A percentile compares a stretch with the other conserved stretches of the same genome.
phyloP scores from a whole-genome alignment of 2,888 invertebrate species.

The Drosophila suboccidentalis region DNA sequence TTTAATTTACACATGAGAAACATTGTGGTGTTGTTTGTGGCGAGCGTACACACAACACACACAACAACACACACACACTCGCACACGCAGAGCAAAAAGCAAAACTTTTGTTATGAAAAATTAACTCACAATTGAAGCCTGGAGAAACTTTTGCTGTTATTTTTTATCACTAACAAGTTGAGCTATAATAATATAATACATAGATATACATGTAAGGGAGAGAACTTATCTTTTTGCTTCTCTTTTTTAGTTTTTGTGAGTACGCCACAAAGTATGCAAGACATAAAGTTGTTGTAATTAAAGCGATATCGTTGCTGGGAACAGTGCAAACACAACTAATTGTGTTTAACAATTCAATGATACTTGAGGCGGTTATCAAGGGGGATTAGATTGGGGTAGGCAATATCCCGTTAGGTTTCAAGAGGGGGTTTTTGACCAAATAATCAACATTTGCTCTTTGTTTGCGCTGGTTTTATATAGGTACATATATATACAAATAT shows the following conservation, averaged over 20 bases:
- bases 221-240: conserved; percentile 26
- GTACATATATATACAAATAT: conserved; percentile 27
- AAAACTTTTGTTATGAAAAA: conserved; percentile 43
- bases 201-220: not conserved
- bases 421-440: conserved; percentile 28
- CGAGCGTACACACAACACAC: conserved; percentile 1
- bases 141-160: conserved; percentile 38
- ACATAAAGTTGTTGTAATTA: conserved; percentile 24
- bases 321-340: conserved; percentile 55
- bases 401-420: not conserved
- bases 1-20: conserved; percentile 59
- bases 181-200: conserved; percentile 18
- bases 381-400: conserved; percentile 3
- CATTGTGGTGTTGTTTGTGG: conserved; percentile 53
- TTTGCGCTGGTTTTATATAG: conserved; percentile 26
- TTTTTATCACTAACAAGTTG: conserved; percentile 27
- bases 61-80: conserved; percentile 4
- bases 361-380: conserved; percentile 26
- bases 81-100: not conserved
- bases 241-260: not conserved
- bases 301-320: conserved; percentile 37
- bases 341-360: conserved; percentile 55
- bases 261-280: conserved; percentile 32
- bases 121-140: conserved; percentile 46
- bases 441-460: conserved; percentile 65